phyloP scores from a whole-genome alignment of 2,797 vertebrate genomes.

The Anguilla pacifica region DNA sequence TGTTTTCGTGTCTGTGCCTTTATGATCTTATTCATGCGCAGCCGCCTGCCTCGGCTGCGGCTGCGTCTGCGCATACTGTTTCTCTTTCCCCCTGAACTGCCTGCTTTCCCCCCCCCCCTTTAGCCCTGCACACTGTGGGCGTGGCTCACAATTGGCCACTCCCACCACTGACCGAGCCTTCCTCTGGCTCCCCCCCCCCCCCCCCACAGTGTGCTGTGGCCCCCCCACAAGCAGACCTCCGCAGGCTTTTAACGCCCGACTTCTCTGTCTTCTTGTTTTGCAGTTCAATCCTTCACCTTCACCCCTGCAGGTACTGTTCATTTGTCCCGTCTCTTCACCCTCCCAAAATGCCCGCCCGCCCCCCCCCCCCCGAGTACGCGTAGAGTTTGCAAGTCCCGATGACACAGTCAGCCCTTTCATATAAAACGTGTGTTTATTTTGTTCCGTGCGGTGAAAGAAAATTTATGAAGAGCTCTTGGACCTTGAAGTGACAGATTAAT shows the following conservation, averaged over 20 bases:
- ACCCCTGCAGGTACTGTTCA: constrained; percentile 90
- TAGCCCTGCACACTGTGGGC: constrained; percentile 52
- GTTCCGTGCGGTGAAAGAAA: neutral
- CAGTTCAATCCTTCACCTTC: constrained; percentile 92
- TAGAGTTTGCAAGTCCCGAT: constrained; percentile 38
- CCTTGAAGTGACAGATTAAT: neutral
- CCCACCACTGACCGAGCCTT: neutral
- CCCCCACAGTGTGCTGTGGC: constrained; percentile 49
- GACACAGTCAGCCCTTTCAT: neutral
- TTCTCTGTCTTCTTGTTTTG: constrained; percentile 92
- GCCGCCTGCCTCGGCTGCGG: constrained; percentile 13
- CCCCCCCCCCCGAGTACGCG: constrained; percentile 41
- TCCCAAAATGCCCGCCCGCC: constrained; percentile 36
- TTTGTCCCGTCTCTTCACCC: constrained; percentile 77
- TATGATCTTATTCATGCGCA: constrained; percentile 45
- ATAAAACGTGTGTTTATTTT: constrained; percentile 8
- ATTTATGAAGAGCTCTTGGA: neutral
- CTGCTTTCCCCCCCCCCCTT: constrained; percentile 60
- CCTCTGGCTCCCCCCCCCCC: constrained; percentile 7
- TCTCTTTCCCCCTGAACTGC: constrained; percentile 55
- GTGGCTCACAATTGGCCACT: neutral
- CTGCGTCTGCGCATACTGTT: neutral
- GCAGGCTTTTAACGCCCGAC: constrained; percentile 79
- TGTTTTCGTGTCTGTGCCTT: constrained; percentile 49
- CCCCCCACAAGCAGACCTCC: constrained; percentile 55